Base-by-base conservation (phyloP, 2,888 invertebrate species). In the Clunio marinus region DNA sequence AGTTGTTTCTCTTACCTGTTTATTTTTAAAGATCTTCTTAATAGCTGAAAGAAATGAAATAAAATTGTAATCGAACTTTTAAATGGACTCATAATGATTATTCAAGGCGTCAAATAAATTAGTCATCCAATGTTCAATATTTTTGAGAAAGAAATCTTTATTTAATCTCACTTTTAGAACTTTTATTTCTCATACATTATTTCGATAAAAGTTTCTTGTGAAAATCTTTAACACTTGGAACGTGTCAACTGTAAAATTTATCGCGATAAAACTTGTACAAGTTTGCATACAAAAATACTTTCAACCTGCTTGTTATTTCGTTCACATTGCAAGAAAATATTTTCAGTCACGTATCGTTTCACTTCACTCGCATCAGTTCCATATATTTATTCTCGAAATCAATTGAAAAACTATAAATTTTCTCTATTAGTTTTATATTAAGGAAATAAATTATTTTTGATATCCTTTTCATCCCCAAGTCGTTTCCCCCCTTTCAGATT, bases 401-500 rank as follows among this genome's bases (percentile, higher is more conserved):
- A 63, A 63, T 63, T 63, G 46, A 46, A 63, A 28, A 63, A 63
- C 63, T 63, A 63, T 63, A 63, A 63, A 63, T 63, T 63, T 46
- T 63, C 46, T 63, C 46, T 27, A 63, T 60, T 60, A 41, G 17
- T 37, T 41, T 41, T 24, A 37, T 35, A 60, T 63, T 25, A 46
- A 27, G 25, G 27, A 28, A 46, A 63, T 46, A 46, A 63, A 63
- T 63, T 46, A 60, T 63, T 41, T 41, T 41, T 15, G 41, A 41
- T 41, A 41, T 41, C 41, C n/a, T n/a, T n/a, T 41, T 41, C 41
- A 41, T 41, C n/a, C n/a, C n/a, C n/a, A n/a, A n/a, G n/a, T n/a
- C 41, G 51, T 17, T 20, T 51, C 51, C 60, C 7, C 32, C 8
- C 25, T n/a, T 59, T 10, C 22, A 15, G 8, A 8, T 27, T 63